These are phyloP conservation scores for Ophion slaviceki DNA, from an alignment of 2,888 invertebrate genomes.

Conservation along the genomic window DNA sequence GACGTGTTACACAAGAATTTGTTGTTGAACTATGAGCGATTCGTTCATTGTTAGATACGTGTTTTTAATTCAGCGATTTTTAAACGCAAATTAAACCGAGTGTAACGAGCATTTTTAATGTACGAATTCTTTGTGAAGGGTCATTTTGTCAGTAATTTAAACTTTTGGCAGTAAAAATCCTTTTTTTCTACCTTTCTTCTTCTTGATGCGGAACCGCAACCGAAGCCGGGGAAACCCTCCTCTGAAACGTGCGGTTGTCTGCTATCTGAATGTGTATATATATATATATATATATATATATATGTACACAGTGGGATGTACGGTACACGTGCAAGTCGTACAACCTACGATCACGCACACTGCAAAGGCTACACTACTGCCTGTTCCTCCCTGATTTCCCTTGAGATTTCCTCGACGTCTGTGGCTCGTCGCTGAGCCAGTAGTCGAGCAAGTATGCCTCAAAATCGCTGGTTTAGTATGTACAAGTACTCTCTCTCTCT, in stretches of 20 bases:
- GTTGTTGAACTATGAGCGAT: not conserved
- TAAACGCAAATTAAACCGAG: not conserved
- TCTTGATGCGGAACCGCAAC: slow-evolving; percentile 33
- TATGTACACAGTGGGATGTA: slow-evolving; percentile 22
- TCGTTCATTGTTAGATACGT: not conserved
- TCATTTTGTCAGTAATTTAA: slow-evolving; percentile 5
- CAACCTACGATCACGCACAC: slow-evolving; percentile 66
- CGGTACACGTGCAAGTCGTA: slow-evolving; percentile 68
- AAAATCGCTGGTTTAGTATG: slow-evolving; percentile 52
- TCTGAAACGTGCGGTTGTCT: slow-evolving; percentile 57
- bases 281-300: slow-evolving; percentile 22
- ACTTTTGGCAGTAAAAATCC: slow-evolving; percentile 10
- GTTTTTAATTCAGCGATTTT: not conserved
- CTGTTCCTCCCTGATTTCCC: slow-evolving; percentile 81
- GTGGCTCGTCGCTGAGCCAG: slow-evolving; percentile 64
- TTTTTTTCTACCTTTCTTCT: slow-evolving; percentile 10
- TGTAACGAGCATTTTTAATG: not conserved
- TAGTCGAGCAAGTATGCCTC: slow-evolving; percentile 60
- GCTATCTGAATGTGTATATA: slow-evolving; percentile 39
- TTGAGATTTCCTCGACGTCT: slow-evolving; percentile 73
- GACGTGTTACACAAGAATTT: not conserved
- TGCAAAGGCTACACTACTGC: slow-evolving; percentile 68
- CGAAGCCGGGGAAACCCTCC: slow-evolving; percentile 26
- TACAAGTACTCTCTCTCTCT: slow-evolving; percentile 14
- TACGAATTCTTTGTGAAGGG: not conserved